Conservation (phyloP, 2,888 invertebrate species). For the Pammene aurita region DNA sequence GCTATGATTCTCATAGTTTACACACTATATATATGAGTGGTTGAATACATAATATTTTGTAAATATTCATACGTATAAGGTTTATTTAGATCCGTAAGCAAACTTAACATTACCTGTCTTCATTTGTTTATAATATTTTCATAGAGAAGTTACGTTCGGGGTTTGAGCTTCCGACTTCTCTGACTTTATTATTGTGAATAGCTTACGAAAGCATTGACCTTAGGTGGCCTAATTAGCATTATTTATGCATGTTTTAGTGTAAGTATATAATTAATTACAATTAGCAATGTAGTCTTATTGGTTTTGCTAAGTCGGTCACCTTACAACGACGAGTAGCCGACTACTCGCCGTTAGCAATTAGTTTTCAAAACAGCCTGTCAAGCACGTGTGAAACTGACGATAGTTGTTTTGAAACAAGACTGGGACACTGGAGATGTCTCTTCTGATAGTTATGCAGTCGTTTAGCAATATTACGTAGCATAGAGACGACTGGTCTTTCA, state of each 20-base stretch:
- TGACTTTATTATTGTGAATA: neutral
- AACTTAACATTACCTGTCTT: too few species aligned
- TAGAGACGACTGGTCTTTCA: too few species aligned
- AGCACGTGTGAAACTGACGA: conserved; percentile 7
- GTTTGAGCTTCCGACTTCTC: neutral
- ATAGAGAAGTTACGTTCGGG: too few species aligned
- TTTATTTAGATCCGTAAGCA: too few species aligned
- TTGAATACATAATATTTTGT: too few species aligned
- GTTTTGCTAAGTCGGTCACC: neutral
- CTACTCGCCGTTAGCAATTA: neutral
- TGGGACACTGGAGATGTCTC: conserved; percentile 4
- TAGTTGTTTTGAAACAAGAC: conserved; percentile 12
- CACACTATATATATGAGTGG: too few species aligned
- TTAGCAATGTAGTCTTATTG: neutral
- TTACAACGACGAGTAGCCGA: neutral
- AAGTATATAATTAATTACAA: neutral
- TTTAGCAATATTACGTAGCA: neutral
- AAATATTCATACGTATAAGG: too few species aligned
- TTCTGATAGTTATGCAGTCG: neutral
- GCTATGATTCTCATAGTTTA: too few species aligned
- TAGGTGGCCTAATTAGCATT: neutral
- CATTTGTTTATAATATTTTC: too few species aligned
- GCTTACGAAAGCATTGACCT: neutral
- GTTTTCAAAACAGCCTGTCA: neutral
- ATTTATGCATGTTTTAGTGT: conserved; percentile 11